These are phyloP conservation scores for Tringa solitaria DNA, from an alignment of 2,113 vertebrate species.

Conservation along the genomic window DNA sequence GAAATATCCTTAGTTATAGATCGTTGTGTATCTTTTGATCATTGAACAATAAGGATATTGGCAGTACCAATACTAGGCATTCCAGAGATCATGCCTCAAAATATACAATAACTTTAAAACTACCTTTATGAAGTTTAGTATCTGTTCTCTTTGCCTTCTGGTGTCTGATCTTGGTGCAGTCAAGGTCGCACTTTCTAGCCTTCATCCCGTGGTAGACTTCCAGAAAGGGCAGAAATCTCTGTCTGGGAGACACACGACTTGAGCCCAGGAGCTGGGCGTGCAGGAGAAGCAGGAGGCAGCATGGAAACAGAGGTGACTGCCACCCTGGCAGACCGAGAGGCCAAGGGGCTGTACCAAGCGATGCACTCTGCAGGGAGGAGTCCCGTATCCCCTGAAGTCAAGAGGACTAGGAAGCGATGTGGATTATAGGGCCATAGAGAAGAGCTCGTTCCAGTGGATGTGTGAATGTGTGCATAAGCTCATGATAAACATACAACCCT, in stretches of 20 bases:
- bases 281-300: neutral
- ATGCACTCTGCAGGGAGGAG: neutral
- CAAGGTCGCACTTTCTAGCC: neutral
- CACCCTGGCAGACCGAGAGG: neutral
- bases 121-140: neutral
- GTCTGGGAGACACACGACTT: neutral
- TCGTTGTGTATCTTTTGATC: neutral
- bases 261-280: neutral
- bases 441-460: accelerated
- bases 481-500: accelerated
- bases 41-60: neutral
- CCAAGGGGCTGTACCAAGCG: accelerated
- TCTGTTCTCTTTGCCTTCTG: neutral
- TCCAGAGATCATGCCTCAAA: neutral
- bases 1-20: neutral
- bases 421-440: neutral
- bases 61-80: neutral
- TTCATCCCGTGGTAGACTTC: neutral
- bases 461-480: neutral
- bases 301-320: accelerated
- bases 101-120: neutral
- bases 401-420: accelerated
- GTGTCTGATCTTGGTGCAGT: neutral
- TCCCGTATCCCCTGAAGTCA: neutral
- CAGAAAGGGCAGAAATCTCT: neutral